Evolutionary conservation across 2,113 vertebrate species (phyloP).

Genomic region (Balaenoptera acutorostrata): DNA sequence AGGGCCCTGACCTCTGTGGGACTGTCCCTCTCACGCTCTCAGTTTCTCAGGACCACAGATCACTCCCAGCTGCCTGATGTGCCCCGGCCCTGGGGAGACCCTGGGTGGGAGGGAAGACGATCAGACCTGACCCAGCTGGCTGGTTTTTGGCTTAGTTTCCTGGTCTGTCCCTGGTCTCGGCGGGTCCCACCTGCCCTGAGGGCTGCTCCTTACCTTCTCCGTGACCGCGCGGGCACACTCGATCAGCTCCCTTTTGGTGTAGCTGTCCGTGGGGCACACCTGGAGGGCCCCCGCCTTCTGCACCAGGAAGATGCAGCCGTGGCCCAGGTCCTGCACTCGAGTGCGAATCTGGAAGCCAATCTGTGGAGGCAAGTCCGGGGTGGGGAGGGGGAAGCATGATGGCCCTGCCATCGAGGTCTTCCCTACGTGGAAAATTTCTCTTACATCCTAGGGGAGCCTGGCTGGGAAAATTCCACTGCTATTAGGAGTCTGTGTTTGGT

Average conservation of each 20-base stretch:
- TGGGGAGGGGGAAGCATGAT: background rate
- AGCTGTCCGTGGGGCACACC: slow-evolving; percentile 95
- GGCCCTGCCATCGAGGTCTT: background rate
- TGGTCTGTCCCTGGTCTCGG: background rate
- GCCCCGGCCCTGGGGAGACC: background rate
- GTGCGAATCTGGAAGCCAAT: slow-evolving; percentile 96
- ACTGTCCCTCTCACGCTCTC: background rate
- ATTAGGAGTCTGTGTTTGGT: slow-evolving; percentile 34
- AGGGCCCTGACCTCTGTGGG: background rate
- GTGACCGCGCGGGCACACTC: slow-evolving; percentile 95
- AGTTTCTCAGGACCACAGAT: background rate
- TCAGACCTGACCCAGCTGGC: fast-evolving
- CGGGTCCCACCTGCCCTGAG: fast-evolving
- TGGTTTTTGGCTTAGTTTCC: background rate
- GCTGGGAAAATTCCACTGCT: slow-evolving; percentile 74
- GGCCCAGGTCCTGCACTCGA: slow-evolving; percentile 95
- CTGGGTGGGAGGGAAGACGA: background rate
- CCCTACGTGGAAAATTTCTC: slow-evolving; percentile 64
- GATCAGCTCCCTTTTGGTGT: slow-evolving; percentile 96
- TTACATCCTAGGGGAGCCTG: slow-evolving; percentile 40
- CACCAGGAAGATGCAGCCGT: slow-evolving; percentile 97
- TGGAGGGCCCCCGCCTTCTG: slow-evolving; percentile 98
- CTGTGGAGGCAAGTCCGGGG: slow-evolving; percentile 76
- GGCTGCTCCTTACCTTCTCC: slow-evolving; percentile 88
- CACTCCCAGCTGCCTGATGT: background rate